A percentile compares a stretch with the other conserved stretches of the same genome.
Conservation (phyloP, 35 echinoderm and acorn worm genomes). For the Heliocidaris erythrogramma region DNA sequence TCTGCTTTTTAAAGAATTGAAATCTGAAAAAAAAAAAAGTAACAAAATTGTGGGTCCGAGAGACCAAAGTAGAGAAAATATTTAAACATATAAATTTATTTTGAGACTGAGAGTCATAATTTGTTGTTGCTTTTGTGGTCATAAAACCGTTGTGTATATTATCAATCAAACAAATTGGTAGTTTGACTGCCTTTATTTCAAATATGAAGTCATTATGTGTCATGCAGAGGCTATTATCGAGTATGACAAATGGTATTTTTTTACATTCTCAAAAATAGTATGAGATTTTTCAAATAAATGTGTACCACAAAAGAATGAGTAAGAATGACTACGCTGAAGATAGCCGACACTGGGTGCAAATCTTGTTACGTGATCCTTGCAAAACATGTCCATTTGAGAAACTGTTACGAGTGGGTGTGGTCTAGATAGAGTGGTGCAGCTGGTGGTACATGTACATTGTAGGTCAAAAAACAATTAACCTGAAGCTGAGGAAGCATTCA, state of each 20-base stretch:
- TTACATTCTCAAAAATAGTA: neutral
- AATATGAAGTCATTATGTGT: neutral
- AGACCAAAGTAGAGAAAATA: too few relatives aligned
- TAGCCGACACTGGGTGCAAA: too few relatives aligned
- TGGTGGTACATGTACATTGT: neutral
- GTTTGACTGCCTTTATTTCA: neutral
- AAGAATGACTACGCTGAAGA: neutral
- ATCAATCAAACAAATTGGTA: neutral
- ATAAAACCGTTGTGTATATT: neutral
- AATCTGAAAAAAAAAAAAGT: too few relatives aligned
- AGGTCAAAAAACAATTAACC: neutral
- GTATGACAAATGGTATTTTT: neutral
- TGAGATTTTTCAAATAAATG: neutral
- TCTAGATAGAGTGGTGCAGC: neutral
- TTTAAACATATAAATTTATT: neutral
- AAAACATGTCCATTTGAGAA: neutral
- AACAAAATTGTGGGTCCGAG: too few relatives aligned
- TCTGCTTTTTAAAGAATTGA: too few relatives aligned
- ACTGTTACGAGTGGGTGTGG: neutral
- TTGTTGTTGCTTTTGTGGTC: neutral
- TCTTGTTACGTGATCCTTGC: neutral
- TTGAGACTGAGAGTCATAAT: neutral
- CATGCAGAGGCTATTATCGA: neutral
- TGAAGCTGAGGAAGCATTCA: neutral
- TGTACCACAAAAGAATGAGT: neutral